A percentile compares a stretch with the other conserved stretches of the same genome.
phyloP scores from a whole-genome alignment of 1,140 invertebrate genomes.

The Sycobia sp. region DNA sequence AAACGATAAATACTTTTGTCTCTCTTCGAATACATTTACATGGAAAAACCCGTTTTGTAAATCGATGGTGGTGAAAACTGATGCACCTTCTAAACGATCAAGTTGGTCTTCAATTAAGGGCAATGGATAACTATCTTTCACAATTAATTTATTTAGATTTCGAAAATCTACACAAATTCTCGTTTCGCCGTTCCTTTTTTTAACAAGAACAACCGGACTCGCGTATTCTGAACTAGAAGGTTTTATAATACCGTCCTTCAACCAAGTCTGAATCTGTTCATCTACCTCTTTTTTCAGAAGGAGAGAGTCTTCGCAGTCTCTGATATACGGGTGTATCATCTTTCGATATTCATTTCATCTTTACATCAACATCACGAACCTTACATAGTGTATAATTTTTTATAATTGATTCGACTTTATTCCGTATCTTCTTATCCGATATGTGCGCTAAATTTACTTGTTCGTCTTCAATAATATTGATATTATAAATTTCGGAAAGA shows the following conservation, averaged over 20 bases:
- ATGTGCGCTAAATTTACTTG: not conserved
- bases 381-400: not conserved
- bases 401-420: not conserved
- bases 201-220: slow-evolving; percentile 54
- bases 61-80: slow-evolving; percentile 29
- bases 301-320: slow-evolving; percentile 7
- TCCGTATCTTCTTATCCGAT: not conserved
- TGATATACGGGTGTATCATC: slow-evolving; percentile 21
- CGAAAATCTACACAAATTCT: slow-evolving; percentile 61
- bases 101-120: not conserved
- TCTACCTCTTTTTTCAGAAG: slow-evolving; percentile 20
- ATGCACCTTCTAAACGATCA: not conserved
- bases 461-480: not conserved
- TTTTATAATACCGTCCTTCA: slow-evolving; percentile 45
- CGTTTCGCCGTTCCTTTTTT: slow-evolving; percentile 55
- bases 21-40: slow-evolving; percentile 18
- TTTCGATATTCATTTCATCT: slow-evolving; percentile 16
- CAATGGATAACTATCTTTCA: slow-evolving; percentile 42
- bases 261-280: slow-evolving; percentile 3
- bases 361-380: not conserved
- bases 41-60: slow-evolving; percentile 30
- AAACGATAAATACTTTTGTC: slow-evolving; percentile 35
- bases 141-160: slow-evolving; percentile 52
- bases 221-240: slow-evolving; percentile 53
- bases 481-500: not conserved